These are phyloP conservation scores for Carduelis carduelis DNA, from an alignment of 2,797 vertebrate species.

Conservation along the genomic window DNA sequence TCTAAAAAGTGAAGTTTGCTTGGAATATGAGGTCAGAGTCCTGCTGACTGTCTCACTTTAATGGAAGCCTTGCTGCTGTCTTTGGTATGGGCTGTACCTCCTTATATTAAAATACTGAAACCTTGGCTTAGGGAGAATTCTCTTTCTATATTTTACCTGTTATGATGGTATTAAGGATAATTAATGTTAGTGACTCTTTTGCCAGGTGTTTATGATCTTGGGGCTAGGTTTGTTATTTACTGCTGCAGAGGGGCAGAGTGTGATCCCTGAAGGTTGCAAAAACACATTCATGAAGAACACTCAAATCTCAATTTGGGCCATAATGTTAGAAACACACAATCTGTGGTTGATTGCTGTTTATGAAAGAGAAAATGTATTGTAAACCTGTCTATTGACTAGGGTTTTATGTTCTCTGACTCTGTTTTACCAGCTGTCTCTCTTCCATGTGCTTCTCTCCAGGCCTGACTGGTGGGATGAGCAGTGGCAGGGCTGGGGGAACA, in stretches of 20 bases:
- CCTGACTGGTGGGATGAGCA: not conserved
- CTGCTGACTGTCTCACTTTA: not conserved
- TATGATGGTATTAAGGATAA: not conserved
- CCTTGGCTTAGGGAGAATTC: not conserved
- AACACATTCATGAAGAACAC: not conserved
- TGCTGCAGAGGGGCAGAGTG: not conserved
- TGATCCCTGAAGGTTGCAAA: not conserved
- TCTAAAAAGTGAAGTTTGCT: not conserved
- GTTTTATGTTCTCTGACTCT: not conserved
- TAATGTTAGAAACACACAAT: not conserved
- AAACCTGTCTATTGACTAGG: not conserved
- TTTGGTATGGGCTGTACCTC: not conserved
- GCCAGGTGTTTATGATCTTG: not conserved
- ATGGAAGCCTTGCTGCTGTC: not conserved
- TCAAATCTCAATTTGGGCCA: not conserved
- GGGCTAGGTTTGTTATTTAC: not conserved
- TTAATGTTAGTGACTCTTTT: not conserved
- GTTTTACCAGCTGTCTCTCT: not conserved
- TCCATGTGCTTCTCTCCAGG: not conserved
- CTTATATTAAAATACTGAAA: not conserved
- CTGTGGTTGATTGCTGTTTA: not conserved
- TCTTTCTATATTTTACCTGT: not conserved
- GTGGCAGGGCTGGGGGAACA: not conserved
- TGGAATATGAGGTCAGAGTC: not conserved
- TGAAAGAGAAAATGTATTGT: not conserved